Base-by-base conservation (phyloP, 2,113 vertebrate genomes). In the Heptranchias perlo region DNA sequence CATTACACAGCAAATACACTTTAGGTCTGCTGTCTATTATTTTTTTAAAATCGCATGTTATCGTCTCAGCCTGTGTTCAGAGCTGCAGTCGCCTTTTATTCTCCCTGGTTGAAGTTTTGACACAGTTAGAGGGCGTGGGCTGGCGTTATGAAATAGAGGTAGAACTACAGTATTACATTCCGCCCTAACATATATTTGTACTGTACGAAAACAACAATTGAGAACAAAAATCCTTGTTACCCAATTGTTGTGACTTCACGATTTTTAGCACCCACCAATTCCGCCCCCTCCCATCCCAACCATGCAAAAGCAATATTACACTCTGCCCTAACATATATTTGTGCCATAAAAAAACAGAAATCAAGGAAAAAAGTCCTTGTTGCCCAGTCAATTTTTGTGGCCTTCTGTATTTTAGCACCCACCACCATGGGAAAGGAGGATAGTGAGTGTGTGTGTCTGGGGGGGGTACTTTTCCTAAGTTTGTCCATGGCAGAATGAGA, bases 81-180 rank as follows among this genome's bases (percentile, higher is more conserved):
- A 23, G 54, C 89, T 62, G 54, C 89, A 39, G 89, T 44, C 52
- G 49, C 28, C 52, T 91, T 61, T 92, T 61, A 61, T 92, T 62
- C 89, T 39, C 31, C 54, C 54, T 14, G 87, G 87, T 91, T 92
- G 89, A 92, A 62, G 89, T 92, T 92, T 92, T 93, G 58, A 62
- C 89, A 92, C 89, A 93, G 58, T 93, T 62, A 93, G 89, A 93
- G 89, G 89, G 89, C 35, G 89, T 93, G 89, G 89, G 89, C 89
- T 93, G 54, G 58, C 4, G 47, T 82, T 82, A 44, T 44, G 78
- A 82, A 47, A 47, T 82, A 44, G 69, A 69, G 67, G n/a, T 6
- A 62, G 14, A 21, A 35, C 28, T 35, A 35, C 87, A 4, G 49
- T 58, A 8, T 58, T 58, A n/a, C 52, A 93, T 93, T 93, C 54